Percentiles rank a stretch among this genome's conserved stretches.
These are phyloP conservation scores for Squalus acanthias DNA, from an alignment of 2,797 vertebrate genomes.

Conservation along the genomic window DNA sequence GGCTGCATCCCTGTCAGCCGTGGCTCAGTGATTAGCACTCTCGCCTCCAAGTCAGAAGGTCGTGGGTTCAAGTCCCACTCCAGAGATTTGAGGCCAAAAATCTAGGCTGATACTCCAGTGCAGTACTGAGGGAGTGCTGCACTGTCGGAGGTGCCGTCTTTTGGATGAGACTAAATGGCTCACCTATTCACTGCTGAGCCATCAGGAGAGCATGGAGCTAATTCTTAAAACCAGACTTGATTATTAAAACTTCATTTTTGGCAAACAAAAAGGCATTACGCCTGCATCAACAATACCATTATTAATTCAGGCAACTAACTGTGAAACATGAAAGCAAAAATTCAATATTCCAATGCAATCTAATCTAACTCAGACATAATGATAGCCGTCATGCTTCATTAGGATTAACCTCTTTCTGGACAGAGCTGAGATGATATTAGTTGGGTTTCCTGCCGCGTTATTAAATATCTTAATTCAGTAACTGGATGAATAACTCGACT, in stretches of 20 bases:
- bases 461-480: constrained; percentile 37
- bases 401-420: constrained; percentile 37
- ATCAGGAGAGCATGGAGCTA: background rate
- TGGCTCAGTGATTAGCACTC: background rate
- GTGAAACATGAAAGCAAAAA: constrained; percentile 28
- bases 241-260: constrained; percentile 24
- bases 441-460: constrained; percentile 29
- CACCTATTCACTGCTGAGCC: background rate
- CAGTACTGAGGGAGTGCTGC: too few relatives aligned
- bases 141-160: too few relatives aligned
- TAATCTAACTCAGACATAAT: constrained; percentile 37
- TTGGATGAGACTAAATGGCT: background rate
- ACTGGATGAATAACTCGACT: constrained; percentile 25
- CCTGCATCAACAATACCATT: constrained; percentile 3
- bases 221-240: background rate
- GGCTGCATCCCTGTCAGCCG: background rate
- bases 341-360: constrained; percentile 36
- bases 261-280: background rate
- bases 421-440: constrained; percentile 32
- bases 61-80: too few relatives aligned
- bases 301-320: constrained; percentile 34
- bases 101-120: too few relatives aligned
- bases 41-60: too few relatives aligned
- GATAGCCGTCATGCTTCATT: constrained; percentile 33
- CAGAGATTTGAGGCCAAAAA: too few relatives aligned